Evolutionary conservation across 2,888 invertebrate genomes (phyloP).

Genomic region (Mythimna lalbum): DNA sequence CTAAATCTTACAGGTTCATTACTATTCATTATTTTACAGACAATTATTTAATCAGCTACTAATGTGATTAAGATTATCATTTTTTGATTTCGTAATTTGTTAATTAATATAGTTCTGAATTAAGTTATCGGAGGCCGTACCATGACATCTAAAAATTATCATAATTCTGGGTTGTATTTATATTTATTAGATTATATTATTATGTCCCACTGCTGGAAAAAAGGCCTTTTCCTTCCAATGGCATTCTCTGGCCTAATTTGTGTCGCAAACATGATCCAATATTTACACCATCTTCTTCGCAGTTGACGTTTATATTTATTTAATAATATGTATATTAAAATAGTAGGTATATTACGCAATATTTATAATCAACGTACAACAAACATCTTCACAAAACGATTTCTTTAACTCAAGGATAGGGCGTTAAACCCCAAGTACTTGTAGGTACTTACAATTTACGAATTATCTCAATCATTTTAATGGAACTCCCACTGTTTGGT

Average conservation of each 20-base stretch:
- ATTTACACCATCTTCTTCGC: too few relatives aligned
- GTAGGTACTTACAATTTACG: slow-evolving; percentile 2
- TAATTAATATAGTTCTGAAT: slow-evolving; percentile 3
- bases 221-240: too few relatives aligned
- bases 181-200: too few relatives aligned
- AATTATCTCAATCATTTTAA: slow-evolving; percentile 43
- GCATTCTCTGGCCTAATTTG: too few relatives aligned
- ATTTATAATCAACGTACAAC: not conserved
- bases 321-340: not conserved
- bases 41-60: slow-evolving; percentile 9
- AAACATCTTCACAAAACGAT: not conserved
- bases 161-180: too few relatives aligned
- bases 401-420: slow-evolving; percentile 17
- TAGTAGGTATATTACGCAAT: not conserved
- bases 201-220: too few relatives aligned
- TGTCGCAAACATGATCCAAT: too few relatives aligned
- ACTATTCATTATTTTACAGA: slow-evolving; percentile 5
- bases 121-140: not conserved
- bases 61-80: not conserved
- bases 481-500: slow-evolving; percentile 31
- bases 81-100: not conserved
- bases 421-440: slow-evolving; percentile 28
- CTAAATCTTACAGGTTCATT: slow-evolving; percentile 18
- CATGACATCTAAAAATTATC: too few relatives aligned
- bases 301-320: not conserved